phyloP scores from a whole-genome alignment of 2,797 vertebrate species.

The Clarias fuscus region DNA sequence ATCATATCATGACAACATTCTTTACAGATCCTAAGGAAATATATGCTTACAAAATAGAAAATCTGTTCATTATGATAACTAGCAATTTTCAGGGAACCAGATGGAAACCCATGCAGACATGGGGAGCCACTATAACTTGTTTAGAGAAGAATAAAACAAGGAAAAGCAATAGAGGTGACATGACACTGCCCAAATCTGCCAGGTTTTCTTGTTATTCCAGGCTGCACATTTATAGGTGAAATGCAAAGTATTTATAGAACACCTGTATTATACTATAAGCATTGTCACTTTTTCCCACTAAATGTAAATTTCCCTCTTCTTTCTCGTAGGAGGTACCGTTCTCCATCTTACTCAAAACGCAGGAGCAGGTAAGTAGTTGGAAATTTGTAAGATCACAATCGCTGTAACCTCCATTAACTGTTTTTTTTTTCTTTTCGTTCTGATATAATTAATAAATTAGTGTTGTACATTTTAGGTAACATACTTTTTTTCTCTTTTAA shows the following conservation, averaged over 20 bases:
- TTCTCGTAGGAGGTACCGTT: constrained; percentile 69
- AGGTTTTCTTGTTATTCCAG: constrained; percentile 2
- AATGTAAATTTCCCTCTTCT: neutral
- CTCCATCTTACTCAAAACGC: constrained; percentile 78
- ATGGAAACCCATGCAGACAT: neutral
- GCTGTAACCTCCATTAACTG: neutral
- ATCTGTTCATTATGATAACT: neutral
- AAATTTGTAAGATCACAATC: neutral
- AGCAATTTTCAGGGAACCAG: neutral
- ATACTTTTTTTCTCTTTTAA: neutral
- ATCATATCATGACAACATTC: no score
- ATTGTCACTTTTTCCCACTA: neutral
- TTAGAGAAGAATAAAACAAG: neutral
- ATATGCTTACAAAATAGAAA: neutral
- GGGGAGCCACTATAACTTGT: neutral
- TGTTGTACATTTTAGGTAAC: neutral
- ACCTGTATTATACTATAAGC: neutral
- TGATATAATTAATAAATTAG: neutral
- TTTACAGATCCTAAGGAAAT: neutral
- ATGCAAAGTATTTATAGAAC: neutral
- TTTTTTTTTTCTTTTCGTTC: neutral
- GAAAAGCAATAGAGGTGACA: neutral
- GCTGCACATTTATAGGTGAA: neutral
- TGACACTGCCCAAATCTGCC: no score
- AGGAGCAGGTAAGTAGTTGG: constrained; percentile 72